Evolutionary conservation across 2,797 vertebrate species (phyloP).

Genomic region (Cyprinodon diabolis): DNA sequence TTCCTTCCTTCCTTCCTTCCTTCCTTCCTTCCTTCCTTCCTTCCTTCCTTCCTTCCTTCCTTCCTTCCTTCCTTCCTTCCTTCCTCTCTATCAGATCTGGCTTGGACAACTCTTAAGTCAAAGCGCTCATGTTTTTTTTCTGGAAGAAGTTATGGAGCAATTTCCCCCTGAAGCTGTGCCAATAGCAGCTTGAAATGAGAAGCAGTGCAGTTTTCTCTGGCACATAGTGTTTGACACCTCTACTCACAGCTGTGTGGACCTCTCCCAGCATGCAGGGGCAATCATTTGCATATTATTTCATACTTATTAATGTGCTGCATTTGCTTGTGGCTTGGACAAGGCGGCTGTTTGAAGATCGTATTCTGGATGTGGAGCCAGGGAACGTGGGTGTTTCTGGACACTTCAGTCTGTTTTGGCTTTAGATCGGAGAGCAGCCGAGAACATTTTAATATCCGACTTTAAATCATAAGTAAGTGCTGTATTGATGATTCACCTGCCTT

Average conservation of each 20-base stretch:
- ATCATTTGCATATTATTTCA: conserved; percentile 1
- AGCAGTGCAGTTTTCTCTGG: background rate
- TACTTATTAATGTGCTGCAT: background rate
- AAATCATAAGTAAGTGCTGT: conserved; percentile 46
- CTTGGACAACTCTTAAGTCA: background rate
- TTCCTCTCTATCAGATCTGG: background rate
- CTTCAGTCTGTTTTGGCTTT: too few relatives aligned
- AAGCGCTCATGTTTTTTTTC: conserved; percentile 52
- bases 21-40: background rate
- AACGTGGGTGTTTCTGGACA: too few relatives aligned
- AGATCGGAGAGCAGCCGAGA: conserved; percentile 19
- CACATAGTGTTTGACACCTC: background rate
- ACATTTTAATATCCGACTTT: conserved; percentile 42
- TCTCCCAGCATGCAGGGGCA: background rate
- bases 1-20: background rate
- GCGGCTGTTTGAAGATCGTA: background rate
- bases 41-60: background rate
- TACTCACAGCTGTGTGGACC: background rate
- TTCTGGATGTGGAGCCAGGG: background rate
- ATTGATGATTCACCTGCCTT: conserved; percentile 21
- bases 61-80: too few relatives aligned
- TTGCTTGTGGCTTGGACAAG: background rate
- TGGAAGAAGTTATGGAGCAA: conserved; percentile 78
- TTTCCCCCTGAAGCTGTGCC: conserved; percentile 67
- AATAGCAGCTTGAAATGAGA: conserved; percentile 45